phyloP scores from a whole-genome alignment of 2,113 vertebrate genomes.

The Neoarius graeffei region DNA sequence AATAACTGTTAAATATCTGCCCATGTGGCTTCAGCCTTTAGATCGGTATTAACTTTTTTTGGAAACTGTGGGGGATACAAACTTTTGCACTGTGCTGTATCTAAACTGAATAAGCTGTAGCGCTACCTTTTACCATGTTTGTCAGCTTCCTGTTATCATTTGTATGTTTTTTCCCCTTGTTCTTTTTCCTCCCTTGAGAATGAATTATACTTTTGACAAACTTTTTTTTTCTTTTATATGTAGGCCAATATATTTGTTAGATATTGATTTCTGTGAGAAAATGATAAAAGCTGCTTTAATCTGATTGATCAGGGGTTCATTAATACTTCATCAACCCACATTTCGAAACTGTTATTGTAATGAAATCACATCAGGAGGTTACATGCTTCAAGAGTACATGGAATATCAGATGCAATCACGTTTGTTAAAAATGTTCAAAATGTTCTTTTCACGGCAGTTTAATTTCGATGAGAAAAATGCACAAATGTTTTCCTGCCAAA shows the following conservation, averaged over 20 bases:
- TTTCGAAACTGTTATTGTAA: neutral
- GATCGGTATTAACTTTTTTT: neutral
- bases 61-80: neutral
- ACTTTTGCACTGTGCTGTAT: neutral
- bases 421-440: neutral
- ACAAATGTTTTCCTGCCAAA: neutral
- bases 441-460: neutral
- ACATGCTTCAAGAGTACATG: neutral
- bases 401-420: neutral
- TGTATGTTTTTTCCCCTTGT: neutral
- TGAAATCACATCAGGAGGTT: neutral
- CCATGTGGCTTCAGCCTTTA: neutral
- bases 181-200: neutral
- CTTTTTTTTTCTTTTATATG: neutral
- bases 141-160: neutral
- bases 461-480: neutral
- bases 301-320: neutral
- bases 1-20: too few relatives aligned
- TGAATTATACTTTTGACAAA: neutral
- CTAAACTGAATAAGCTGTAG: neutral
- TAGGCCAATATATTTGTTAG: neutral
- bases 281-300: neutral
- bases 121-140: neutral
- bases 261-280: neutral
- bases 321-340: neutral